phyloP scores from a whole-genome alignment of 1,140 invertebrate genomes.

The Conopomorpha cramerella region DNA sequence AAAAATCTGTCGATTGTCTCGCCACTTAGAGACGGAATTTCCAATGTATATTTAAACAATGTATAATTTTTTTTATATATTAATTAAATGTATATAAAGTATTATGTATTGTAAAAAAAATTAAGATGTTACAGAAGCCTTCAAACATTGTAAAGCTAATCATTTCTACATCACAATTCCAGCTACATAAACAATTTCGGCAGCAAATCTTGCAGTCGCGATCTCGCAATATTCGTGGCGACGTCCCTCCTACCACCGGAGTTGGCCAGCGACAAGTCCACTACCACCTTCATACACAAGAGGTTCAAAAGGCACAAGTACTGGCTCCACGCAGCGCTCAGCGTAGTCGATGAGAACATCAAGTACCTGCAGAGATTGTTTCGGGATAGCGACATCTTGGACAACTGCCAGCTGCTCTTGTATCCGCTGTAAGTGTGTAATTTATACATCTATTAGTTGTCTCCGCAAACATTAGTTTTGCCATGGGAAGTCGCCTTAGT shows the following conservation, averaged over 20 bases:
- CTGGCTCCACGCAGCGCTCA: conserved; percentile 60
- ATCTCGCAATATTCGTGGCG: conserved; percentile 48
- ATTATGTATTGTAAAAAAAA: too few species aligned
- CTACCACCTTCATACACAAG: conserved; percentile 24
- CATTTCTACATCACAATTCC: too few species aligned
- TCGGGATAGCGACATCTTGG: conserved; percentile 43
- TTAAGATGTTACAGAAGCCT: too few species aligned
- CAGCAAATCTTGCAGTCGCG: conserved; percentile 60
- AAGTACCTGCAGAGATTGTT: conserved; percentile 52
- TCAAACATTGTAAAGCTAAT: too few species aligned
- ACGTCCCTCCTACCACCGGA: conserved; percentile 19
- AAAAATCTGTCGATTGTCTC: too few species aligned
- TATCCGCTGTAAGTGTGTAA: conserved; percentile 61
- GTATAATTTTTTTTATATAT: too few species aligned
- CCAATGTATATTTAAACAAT: too few species aligned
- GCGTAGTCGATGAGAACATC: conserved; percentile 57
- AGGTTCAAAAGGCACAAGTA: conserved; percentile 58
- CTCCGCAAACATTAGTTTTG: too few species aligned
- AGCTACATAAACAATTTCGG: conserved; percentile 62
- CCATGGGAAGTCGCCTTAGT: too few species aligned
- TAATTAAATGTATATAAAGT: too few species aligned
- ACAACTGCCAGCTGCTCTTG: conserved; percentile 59
- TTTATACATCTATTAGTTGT: conserved; percentile 1
- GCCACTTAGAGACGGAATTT: too few species aligned
- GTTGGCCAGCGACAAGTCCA: conserved; percentile 17